Evolutionary conservation across 2,113 vertebrate genomes (phyloP).

Genomic region (Synodontis membranacea): DNA sequence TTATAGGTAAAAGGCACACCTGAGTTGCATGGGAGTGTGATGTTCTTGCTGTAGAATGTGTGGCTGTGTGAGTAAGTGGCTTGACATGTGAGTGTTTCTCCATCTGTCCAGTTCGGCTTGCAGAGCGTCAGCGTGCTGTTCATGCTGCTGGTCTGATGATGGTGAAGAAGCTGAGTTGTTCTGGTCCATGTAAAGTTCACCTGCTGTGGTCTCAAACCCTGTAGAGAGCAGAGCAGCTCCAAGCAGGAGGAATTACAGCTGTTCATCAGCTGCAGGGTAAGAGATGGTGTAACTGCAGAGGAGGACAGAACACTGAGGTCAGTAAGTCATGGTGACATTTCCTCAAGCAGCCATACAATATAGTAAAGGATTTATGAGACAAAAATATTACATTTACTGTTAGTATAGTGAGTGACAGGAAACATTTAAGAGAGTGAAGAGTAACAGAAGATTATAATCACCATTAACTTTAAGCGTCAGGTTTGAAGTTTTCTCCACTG

Average conservation of each 20-base stretch:
- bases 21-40: not conserved
- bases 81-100: conserved; percentile 44
- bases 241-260: conserved; percentile 36
- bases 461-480: conserved; percentile 36
- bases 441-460: conserved; percentile 13
- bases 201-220: not conserved
- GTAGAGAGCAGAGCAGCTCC: conserved; percentile 47
- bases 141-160: not conserved
- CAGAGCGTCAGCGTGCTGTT: conserved; percentile 44
- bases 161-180: not conserved
- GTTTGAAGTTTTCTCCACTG: fast-evolving
- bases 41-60: conserved; percentile 10
- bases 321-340: not conserved
- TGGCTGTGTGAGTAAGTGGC: not conserved
- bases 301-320: not conserved
- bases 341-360: not conserved
- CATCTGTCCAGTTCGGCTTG: conserved; percentile 44
- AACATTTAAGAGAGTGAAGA: not conserved
- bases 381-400: not conserved
- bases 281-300: conserved; percentile 3
- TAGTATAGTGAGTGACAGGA: not conserved
- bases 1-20: conserved; percentile 19
- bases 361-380: not conserved
- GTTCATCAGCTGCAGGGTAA: conserved; percentile 32
- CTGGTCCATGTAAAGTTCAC: conserved; percentile 51